Percentiles rank a stretch among this genome's conserved stretches.
Evolutionary conservation across 2,113 vertebrate species (phyloP).

Genomic region (Hipposideros armiger): DNA sequence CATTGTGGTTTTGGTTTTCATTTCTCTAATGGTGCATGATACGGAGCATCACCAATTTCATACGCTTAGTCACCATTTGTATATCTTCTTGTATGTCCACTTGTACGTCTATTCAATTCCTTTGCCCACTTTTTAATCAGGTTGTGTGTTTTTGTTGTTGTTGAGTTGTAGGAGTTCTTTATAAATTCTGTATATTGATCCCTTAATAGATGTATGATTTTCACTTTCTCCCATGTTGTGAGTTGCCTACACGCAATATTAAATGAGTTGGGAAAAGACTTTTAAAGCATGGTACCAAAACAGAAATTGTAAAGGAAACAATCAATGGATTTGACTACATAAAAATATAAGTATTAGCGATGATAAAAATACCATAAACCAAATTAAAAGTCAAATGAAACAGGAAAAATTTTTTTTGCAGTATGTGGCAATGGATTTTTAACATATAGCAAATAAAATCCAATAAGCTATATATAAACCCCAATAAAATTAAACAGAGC

Average conservation of each 20-base stretch:
- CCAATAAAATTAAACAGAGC: not conserved
- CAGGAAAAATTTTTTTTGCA: not conserved
- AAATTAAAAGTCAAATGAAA: conserved; percentile 23
- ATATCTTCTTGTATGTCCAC: not conserved
- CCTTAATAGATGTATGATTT: not conserved
- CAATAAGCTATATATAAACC: not conserved
- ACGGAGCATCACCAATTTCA: not conserved
- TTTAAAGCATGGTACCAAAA: not conserved
- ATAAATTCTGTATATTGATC: not conserved
- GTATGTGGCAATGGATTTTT: not conserved
- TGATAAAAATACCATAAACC: not conserved
- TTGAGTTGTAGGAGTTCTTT: not conserved
- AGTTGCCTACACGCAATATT: not conserved
- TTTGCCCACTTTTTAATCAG: not conserved
- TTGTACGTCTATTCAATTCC: not conserved
- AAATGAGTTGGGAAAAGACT: not conserved
- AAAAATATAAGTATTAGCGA: not conserved
- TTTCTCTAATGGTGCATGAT: not conserved
- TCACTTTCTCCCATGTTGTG: not conserved
- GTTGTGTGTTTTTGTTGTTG: not conserved
- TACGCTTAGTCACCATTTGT: not conserved
- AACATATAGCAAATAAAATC: not conserved
- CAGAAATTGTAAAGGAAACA: not conserved
- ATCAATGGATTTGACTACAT: not conserved
- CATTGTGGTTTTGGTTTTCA: not conserved